These are phyloP conservation scores for Amiota mariae DNA, from an alignment of 2,888 invertebrate genomes.

Conservation along the genomic window DNA sequence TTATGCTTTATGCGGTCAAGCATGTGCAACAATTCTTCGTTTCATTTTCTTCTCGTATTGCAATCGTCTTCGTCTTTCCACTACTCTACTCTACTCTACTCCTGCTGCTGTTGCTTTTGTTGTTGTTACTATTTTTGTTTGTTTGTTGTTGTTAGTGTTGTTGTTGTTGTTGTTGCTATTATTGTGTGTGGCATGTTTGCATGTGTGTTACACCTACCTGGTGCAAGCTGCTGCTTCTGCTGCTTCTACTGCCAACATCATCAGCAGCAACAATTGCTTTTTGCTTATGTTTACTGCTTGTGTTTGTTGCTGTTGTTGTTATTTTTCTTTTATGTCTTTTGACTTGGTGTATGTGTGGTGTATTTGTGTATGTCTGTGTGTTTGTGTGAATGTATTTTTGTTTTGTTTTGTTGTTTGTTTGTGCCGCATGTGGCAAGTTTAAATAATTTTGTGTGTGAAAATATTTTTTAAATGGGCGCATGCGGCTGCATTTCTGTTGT, in stretches of 20 bases:
- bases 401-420: slow-evolving; percentile 31
- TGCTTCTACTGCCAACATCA: not conserved
- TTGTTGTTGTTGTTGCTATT: slow-evolving; percentile 35
- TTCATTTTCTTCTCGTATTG: not conserved
- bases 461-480: slow-evolving; percentile 55
- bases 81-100: slow-evolving; percentile 19
- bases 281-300: not conserved
- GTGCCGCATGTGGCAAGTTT: slow-evolving; percentile 53
- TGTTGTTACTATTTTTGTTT: slow-evolving; percentile 52
- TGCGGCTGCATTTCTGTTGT: slow-evolving; percentile 37
- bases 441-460: slow-evolving; percentile 69
- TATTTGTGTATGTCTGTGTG: not conserved
- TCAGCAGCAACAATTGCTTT: slow-evolving; percentile 5
- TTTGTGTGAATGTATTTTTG: too few species aligned
- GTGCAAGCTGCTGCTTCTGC: slow-evolving; percentile 12
- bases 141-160: slow-evolving; percentile 39
- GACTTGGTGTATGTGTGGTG: slow-evolving; percentile 39
- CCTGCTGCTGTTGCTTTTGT: slow-evolving; percentile 40
- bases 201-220: slow-evolving; percentile 17
- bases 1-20: slow-evolving; percentile 71
- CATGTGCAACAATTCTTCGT: slow-evolving; percentile 46
- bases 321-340: slow-evolving; percentile 30
- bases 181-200: slow-evolving; percentile 27
- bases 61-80: slow-evolving; percentile 39
- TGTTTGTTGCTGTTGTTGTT: slow-evolving; percentile 1